A percentile compares a stretch with the other conserved stretches of the same genome.
Conservation (phyloP, 1,140 invertebrate genomes). For the Drosophila virilis region DNA sequence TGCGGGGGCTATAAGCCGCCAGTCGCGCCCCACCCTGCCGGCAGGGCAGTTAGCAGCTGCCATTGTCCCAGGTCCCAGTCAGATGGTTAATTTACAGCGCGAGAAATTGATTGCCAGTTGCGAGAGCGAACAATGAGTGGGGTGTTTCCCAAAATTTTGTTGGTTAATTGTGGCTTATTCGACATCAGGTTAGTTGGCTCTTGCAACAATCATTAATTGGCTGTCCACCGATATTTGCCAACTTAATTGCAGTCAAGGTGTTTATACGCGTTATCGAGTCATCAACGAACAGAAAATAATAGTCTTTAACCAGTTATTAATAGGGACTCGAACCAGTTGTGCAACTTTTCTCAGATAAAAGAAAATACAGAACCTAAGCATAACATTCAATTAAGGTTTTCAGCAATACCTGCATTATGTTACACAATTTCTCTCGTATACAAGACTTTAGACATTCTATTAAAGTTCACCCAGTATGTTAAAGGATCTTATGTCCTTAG, state of each 20-base stretch:
- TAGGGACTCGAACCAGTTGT: neutral
- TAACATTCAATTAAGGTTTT: too few species aligned
- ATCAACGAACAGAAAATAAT: constrained; percentile 7
- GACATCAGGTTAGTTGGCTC: constrained; percentile 20
- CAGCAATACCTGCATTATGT: too few species aligned
- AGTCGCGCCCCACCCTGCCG: constrained; percentile 14
- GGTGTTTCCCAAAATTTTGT: constrained; percentile 52
- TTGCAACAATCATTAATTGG: constrained; percentile 32
- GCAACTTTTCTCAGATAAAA: too few species aligned
- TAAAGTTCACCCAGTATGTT: too few species aligned
- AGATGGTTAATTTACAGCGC: constrained; percentile 78
- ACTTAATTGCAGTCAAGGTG: constrained; percentile 45
- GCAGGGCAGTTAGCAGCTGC: constrained; percentile 73
- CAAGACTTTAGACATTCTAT: too few species aligned
- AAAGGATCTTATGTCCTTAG: too few species aligned
- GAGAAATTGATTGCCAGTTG: constrained; percentile 77
- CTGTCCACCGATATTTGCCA: constrained; percentile 28
- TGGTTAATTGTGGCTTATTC: constrained; percentile 64
- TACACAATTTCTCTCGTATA: too few species aligned
- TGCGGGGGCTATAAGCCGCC: constrained; percentile 29
- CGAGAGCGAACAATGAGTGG: constrained; percentile 55
- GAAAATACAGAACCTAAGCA: too few species aligned
- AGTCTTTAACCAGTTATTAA: constrained; percentile 7
- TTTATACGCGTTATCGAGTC: constrained; percentile 8
- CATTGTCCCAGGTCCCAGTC: constrained; percentile 52